Evolutionary conservation across 1,140 invertebrate species (phyloP), one percentile per base, ranked within the genome.

Genomic region (Lordiphosa collinella): DNA sequence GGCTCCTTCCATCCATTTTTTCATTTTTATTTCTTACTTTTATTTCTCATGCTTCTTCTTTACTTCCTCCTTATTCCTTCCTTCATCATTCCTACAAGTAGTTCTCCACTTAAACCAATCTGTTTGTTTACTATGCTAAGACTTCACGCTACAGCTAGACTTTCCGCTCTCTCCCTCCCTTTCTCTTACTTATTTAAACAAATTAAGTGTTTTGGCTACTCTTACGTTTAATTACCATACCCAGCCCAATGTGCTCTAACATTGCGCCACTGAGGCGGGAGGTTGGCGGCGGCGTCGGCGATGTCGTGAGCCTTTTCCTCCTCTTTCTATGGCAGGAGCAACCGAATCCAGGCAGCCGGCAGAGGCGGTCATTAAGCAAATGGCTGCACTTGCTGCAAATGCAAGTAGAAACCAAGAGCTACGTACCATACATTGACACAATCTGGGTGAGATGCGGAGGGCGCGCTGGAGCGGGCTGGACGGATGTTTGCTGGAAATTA

Each of bases 401-500:
- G 69, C 61, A 67, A 56, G 52, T 32, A 32, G 16, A 56, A 36
- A 47, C 35, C 38, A 41, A 41, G 34, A 47, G 56, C 31, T 38
- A 36, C 14, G 22, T 29, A 29, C 36, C 63, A 66, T 66, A 72
- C 74, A 80, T 80, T 74, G 75, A 69, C 75, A 80, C 52, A 59
- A 68, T 49, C 44, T 67, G 67, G 31, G 38, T 41, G 49, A 22
- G 10, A 34, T 22, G 14, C 9, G 31, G 18, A 29, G 12, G 18
- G 54, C 9, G 12, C 13, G 41, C 18, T 1, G 18, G 18, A 5
- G 18, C 4, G 14, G 38, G 18, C 38, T 56, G 51, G 52, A 76
- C 76, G 76, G 72, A 82, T 84, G 76, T 82, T 84, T 84, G 72
- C 78, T 84, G 76, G 78, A 84, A 84, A 84, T 84, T 84, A 84